Conservation (phyloP, 2,797 vertebrate species). For the Danionella dracula region DNA sequence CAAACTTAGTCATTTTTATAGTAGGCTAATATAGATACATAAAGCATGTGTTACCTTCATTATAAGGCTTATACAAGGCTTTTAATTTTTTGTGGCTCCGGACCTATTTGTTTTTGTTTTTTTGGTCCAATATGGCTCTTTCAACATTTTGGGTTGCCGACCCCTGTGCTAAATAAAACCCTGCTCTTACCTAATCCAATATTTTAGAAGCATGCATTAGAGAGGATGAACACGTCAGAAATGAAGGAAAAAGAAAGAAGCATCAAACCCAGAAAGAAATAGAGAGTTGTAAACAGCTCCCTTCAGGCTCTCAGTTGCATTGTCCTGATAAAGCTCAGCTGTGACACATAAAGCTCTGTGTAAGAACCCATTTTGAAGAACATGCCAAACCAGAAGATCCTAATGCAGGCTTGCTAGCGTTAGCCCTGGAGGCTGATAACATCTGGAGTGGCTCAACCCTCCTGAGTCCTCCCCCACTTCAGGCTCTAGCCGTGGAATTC, state of each 20-base stretch:
- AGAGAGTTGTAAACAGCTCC: slow-evolving; percentile 18
- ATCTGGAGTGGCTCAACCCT: slow-evolving; percentile 43
- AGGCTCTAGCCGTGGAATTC: slow-evolving; percentile 4
- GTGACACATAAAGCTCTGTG: slow-evolving; percentile 1
- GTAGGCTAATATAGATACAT: no score
- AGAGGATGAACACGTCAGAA: not conserved
- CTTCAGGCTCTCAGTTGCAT: slow-evolving; percentile 24
- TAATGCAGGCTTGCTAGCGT: slow-evolving; percentile 34
- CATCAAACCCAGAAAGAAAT: not conserved
- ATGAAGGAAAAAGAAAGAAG: not conserved
- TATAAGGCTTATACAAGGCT: no score
- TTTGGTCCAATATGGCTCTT: no score
- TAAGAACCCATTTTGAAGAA: slow-evolving; percentile 15
- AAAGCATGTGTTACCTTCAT: no score
- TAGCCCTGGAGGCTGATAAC: slow-evolving; percentile 38
- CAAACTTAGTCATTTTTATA: no score
- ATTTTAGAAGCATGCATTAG: not conserved
- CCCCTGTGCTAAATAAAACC: not conserved
- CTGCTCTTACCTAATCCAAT: not conserved
- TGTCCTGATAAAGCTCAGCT: slow-evolving; percentile 33
- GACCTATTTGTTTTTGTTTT: no score
- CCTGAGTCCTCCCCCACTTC: slow-evolving; percentile 3
- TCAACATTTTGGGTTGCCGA: no score
- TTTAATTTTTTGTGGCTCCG: no score
- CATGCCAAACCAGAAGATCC: slow-evolving; percentile 35